Percentiles rank a stretch among this genome's conserved stretches.
Evolutionary conservation across 1,140 invertebrate genomes (phyloP).

Genomic region (Aphelenchoides avenae): DNA sequence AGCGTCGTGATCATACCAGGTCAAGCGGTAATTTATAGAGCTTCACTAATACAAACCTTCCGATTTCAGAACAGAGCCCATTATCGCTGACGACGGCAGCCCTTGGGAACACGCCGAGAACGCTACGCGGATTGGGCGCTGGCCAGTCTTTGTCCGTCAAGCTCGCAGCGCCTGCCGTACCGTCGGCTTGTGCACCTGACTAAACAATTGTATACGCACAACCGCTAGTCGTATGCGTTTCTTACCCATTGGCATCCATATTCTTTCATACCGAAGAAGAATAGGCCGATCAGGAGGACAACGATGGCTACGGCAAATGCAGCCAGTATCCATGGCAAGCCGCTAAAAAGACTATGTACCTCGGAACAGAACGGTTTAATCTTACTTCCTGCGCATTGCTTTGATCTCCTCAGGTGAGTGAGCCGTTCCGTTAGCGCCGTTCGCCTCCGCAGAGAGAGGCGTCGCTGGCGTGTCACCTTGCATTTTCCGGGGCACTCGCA

Average conservation of each 20-base stretch:
- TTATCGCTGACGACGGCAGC: conserved; percentile 50
- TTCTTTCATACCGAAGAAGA: conserved; percentile 33
- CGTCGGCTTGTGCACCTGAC: background rate
- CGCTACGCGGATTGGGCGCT: conserved; percentile 1
- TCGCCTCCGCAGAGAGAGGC: no score
- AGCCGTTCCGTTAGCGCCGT: no score
- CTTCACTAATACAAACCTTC: conserved; percentile 22
- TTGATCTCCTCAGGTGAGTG: no score
- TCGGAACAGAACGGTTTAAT: no score
- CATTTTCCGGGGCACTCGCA: no score
- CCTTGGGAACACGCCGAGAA: conserved; percentile 34
- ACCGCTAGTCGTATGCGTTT: background rate
- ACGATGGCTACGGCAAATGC: conserved; percentile 31
- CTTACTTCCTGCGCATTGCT: no score
- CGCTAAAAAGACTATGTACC: no score
- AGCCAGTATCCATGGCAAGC: conserved; percentile 47
- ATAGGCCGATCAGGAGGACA: conserved; percentile 29
- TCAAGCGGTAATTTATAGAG: background rate
- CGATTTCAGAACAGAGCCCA: conserved; percentile 48
- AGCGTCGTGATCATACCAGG: conserved; percentile 6
- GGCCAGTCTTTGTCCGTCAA: conserved; percentile 33
- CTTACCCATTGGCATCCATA: conserved; percentile 21
- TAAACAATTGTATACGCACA: no score
- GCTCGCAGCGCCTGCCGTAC: background rate
- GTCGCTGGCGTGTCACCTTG: no score